Evolutionary conservation across 2,888 invertebrate species (phyloP), one percentile per base, ranked within the genome.

Genomic region (Cryptophagus acutangulus): DNA sequence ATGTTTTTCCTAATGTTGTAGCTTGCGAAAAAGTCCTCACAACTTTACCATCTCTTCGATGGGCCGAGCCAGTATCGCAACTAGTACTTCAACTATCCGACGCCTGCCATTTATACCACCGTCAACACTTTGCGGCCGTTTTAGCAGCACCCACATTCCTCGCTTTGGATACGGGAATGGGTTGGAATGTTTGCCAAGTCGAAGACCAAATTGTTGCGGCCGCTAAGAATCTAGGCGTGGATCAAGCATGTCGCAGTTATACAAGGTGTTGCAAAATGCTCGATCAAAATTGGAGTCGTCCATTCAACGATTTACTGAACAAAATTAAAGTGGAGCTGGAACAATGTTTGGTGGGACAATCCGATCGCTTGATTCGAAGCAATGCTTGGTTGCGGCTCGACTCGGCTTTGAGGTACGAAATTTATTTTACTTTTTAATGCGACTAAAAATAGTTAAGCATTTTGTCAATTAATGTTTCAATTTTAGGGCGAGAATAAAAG

Each of bases 211-310:
- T 94, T 46, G 71, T 86, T 13, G 76, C 81, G 8, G 85, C 91
- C 0, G 82, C 91, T 1, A 85, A 85, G 45, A 78, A 82, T 43
- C 74, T 93, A 24, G 81, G 85, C 1, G 80, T 89, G 0, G 89
- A 91, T 46, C 85, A 87, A 62, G 83, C 88, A 0, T 91, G 92
- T 63, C 78, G 81, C 40, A 83, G 88, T 45, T 90, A 90, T 58
- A 73, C 78, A 1, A 47, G 73, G 20, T 61, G 63, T 40, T 59
- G 65, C 48, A 64, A 63, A 49, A 58, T 65, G 59, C 33, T 67
- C 34, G 65, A 67, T 46, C 66, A 52, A 54, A 59, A 41, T 20
- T 61, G 43, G 63, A 66, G 42, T 55, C 65, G 49, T 47, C 65
- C 51, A 15, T 67, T 56, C 48, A 58, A 63, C 12, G 69, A 69